Evolutionary conservation across 2,888 invertebrate species (phyloP).

Genomic region (Perizoma flavofasciatum): DNA sequence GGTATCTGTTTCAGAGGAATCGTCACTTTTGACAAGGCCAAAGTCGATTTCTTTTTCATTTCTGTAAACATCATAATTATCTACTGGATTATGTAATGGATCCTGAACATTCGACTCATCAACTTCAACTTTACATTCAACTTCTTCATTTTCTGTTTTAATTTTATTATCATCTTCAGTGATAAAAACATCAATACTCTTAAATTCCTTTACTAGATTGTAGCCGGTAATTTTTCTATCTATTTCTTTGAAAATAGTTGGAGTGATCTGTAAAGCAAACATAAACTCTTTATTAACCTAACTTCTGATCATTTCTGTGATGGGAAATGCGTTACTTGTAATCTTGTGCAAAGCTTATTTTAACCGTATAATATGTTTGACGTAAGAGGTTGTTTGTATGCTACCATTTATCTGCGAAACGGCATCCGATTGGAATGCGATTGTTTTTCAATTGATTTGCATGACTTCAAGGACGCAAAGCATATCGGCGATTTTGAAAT

Average conservation of each 20-base stretch:
- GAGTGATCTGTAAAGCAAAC: constrained; percentile 4
- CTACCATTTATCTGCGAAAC: too few relatives aligned
- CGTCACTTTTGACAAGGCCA: neutral
- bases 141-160: constrained; percentile 4
- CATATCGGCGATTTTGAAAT: too few relatives aligned
- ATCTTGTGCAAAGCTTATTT: too few relatives aligned
- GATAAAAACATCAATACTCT: constrained; percentile 5
- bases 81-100: neutral
- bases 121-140: constrained; percentile 3
- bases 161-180: constrained; percentile 1
- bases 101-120: neutral
- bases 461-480: too few relatives aligned
- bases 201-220: constrained; percentile 6
- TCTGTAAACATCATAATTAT: neutral
- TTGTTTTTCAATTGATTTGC: too few relatives aligned
- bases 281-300: neutral
- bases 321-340: too few relatives aligned
- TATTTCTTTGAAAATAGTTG: constrained; percentile 8
- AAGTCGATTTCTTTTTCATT: neutral
- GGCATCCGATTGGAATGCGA: too few relatives aligned
- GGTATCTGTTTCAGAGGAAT: neutral
- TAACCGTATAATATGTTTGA: too few relatives aligned
- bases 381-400: too few relatives aligned
- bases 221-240: constrained; percentile 8
- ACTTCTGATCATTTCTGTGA: too few relatives aligned